Evolutionary conservation across 2,113 vertebrate genomes (phyloP).

Genomic region (Gobio gobio): DNA sequence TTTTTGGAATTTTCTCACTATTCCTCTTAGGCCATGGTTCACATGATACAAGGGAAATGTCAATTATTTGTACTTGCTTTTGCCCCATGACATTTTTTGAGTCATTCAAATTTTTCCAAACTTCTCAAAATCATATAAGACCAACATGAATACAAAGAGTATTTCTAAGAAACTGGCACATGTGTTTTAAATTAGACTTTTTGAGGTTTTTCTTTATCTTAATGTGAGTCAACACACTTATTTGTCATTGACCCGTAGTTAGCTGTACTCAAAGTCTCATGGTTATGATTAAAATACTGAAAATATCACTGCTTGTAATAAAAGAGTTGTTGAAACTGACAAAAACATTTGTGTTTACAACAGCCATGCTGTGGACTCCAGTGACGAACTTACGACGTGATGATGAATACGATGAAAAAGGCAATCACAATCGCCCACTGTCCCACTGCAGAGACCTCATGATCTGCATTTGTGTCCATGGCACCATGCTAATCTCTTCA

Average conservation of each 20-base stretch:
- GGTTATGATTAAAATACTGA: slow-evolving; percentile 12
- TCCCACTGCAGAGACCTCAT: slow-evolving; percentile 30
- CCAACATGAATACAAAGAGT: not conserved
- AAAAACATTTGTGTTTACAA: slow-evolving; percentile 41
- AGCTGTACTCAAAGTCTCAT: not conserved
- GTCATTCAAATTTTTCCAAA: not conserved
- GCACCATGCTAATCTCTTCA: slow-evolving; percentile 37
- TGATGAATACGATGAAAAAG: not conserved
- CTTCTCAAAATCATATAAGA: not conserved
- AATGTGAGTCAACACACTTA: too few species aligned
- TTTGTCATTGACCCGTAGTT: not conserved
- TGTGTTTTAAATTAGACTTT: not conserved
- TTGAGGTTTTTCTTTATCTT: not conserved
- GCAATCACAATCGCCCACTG: slow-evolving; percentile 40
- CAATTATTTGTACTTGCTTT: too few species aligned
- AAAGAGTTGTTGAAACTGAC: slow-evolving; percentile 14
- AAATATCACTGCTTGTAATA: not conserved
- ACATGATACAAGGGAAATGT: not conserved
- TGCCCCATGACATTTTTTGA: not conserved
- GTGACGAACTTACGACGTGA: not conserved
- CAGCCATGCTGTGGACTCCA: not conserved
- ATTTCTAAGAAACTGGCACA: not conserved
- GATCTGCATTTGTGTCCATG: slow-evolving; percentile 44
- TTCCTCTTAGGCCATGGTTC: too few species aligned
- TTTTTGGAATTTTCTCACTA: too few species aligned